Percentiles rank a stretch among this genome's conserved stretches.
Evolutionary conservation across 2,113 vertebrate species (phyloP).

Genomic region (Terrapene triunguis): DNA sequence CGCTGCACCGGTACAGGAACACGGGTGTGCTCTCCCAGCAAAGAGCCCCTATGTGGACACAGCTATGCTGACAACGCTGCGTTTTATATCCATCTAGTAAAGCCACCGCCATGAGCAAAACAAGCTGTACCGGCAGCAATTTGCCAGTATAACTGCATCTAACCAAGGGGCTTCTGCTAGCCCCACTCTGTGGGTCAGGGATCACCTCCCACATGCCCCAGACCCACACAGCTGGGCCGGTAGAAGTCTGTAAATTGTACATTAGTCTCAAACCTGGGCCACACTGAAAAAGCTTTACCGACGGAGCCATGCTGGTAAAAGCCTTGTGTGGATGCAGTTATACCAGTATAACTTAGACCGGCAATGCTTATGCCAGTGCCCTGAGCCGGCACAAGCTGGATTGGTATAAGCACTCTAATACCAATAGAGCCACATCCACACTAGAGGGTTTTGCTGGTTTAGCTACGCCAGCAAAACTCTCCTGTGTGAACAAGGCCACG

Average conservation of each 20-base stretch:
- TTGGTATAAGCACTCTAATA: neutral
- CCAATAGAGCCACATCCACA: neutral
- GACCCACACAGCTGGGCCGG: neutral
- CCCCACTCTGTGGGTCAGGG: neutral
- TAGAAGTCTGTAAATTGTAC: neutral
- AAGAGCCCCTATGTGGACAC: neutral
- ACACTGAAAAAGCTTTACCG: neutral
- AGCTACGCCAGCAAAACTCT: neutral
- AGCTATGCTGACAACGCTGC: neutral
- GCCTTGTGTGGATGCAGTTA: neutral
- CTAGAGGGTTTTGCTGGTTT: neutral
- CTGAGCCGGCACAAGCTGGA: neutral
- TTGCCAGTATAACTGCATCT: neutral
- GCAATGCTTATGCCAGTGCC: too few relatives aligned
- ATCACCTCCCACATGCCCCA: neutral
- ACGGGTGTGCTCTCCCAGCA: neutral
- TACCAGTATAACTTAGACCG: neutral
- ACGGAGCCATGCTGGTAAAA: neutral
- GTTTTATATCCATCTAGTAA: too few relatives aligned
- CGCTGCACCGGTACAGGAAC: neutral
- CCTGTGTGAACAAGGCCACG: neutral
- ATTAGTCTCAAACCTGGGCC: neutral
- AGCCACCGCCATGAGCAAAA: neutral
- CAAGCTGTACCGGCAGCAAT: rapidly evolving
- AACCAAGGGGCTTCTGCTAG: neutral